Evolutionary conservation across 1,140 invertebrate species (phyloP).

Genomic region (Dendroctonus valens): DNA sequence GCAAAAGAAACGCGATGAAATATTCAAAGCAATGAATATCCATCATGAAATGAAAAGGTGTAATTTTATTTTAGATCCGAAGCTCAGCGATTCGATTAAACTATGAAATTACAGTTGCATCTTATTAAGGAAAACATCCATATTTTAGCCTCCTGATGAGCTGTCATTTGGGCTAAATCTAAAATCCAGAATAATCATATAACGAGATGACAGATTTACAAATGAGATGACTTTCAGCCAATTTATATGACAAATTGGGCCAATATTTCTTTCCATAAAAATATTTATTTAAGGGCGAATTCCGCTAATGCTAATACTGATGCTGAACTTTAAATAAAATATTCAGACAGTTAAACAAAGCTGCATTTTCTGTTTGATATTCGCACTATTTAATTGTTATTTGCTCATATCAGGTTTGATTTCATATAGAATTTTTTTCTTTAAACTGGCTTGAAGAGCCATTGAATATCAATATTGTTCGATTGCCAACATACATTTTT

Average conservation of each 20-base stretch:
- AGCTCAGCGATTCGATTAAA: conserved; percentile 36
- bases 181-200: conserved; percentile 48
- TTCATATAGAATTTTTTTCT: too few species aligned
- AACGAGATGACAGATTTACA: conserved; percentile 50
- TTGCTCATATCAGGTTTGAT: too few species aligned
- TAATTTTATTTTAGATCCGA: conserved; percentile 33
- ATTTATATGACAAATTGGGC: conserved; percentile 51
- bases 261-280: conserved; percentile 52
- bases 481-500: too few species aligned
- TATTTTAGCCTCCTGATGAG: conserved; percentile 40
- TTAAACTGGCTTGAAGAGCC: too few species aligned
- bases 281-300: conserved; percentile 49
- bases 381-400: too few species aligned
- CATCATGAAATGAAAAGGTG: conserved; percentile 29
- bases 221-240: conserved; percentile 50
- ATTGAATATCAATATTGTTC: too few species aligned
- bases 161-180: conserved; percentile 41
- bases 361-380: too few species aligned
- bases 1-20: conserved; percentile 3
- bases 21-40: conserved; percentile 18
- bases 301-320: conserved; percentile 16
- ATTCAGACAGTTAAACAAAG: conserved; percentile 2
- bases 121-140: conserved; percentile 38
- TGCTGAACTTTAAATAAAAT: conserved; percentile 20
- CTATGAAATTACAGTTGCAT: conserved; percentile 43